Evolutionary conservation across 2,113 vertebrate species (phyloP).

Genomic region (Malurus melanocephalus): DNA sequence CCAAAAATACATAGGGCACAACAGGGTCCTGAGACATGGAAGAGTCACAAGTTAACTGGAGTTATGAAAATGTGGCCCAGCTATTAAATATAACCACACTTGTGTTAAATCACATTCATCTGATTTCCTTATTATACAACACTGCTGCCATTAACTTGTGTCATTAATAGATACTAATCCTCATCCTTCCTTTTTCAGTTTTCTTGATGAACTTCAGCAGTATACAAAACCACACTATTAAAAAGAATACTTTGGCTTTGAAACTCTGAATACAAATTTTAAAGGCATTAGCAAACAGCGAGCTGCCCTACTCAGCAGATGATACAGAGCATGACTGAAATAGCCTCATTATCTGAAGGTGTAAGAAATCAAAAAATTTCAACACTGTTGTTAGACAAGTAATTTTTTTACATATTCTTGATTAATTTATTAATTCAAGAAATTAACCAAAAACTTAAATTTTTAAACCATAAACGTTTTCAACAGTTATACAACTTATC

Average conservation of each 20-base stretch:
- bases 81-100: background rate
- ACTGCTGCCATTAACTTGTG: background rate
- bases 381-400: background rate
- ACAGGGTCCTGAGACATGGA: background rate
- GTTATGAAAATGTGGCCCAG: background rate
- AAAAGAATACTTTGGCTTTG: background rate
- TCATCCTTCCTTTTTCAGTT: background rate
- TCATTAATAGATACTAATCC: background rate
- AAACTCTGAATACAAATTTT: background rate
- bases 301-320: background rate
- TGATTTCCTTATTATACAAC: background rate
- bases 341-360: background rate
- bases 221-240: background rate
- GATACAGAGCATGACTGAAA: background rate
- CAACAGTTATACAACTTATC: background rate
- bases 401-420: background rate
- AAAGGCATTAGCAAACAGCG: background rate
- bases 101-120: rapidly evolving
- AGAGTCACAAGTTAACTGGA: background rate
- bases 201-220: background rate
- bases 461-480: background rate
- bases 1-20: background rate
- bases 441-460: background rate
- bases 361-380: background rate
- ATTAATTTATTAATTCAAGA: background rate